Evolutionary conservation across 2,113 vertebrate species (phyloP).

Genomic region (Sarotherodon lohbergeri): DNA sequence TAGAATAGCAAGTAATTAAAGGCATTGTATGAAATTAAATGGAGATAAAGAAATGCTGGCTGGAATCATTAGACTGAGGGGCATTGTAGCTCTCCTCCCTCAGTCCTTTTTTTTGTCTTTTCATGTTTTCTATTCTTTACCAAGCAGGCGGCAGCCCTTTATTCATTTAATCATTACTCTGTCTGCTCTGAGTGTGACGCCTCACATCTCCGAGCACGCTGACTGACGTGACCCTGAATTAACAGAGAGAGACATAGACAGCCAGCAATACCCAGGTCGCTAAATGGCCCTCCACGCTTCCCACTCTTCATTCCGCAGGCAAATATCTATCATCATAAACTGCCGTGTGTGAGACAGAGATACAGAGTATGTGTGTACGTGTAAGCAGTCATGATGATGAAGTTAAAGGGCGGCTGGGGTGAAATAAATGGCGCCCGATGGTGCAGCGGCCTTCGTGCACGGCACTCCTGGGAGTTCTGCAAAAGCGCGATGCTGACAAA

Average conservation of each 20-base stretch:
- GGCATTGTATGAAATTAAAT: constrained; percentile 46
- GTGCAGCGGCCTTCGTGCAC: not conserved
- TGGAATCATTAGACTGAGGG: constrained; percentile 32
- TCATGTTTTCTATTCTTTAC: constrained; percentile 39
- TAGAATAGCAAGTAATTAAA: constrained; percentile 41
- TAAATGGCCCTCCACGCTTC: not conserved
- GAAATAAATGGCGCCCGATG: constrained; percentile 24
- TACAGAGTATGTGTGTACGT: not conserved
- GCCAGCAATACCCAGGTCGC: not conserved
- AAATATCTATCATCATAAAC: constrained; percentile 25
- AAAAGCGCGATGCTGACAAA: constrained; percentile 8
- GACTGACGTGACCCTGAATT: constrained; percentile 59
- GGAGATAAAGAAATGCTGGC: not conserved
- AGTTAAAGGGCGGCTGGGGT: constrained; percentile 44
- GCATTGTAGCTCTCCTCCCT: constrained; percentile 16
- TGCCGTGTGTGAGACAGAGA: not conserved
- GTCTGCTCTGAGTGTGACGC: constrained; percentile 4
- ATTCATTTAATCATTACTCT: constrained; percentile 38
- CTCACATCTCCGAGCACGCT: not conserved
- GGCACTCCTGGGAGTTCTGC: constrained; percentile 19
- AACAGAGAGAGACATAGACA: not conserved
- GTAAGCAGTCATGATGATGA: constrained; percentile 7
- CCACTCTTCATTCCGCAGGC: not conserved
- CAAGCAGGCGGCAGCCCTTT: constrained; percentile 12
- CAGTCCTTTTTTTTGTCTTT: constrained; percentile 24